Percentiles rank a stretch among this genome's conserved stretches.
phyloP scores from a whole-genome alignment of 2,888 invertebrate genomes.

The Tipula vernalis region DNA sequence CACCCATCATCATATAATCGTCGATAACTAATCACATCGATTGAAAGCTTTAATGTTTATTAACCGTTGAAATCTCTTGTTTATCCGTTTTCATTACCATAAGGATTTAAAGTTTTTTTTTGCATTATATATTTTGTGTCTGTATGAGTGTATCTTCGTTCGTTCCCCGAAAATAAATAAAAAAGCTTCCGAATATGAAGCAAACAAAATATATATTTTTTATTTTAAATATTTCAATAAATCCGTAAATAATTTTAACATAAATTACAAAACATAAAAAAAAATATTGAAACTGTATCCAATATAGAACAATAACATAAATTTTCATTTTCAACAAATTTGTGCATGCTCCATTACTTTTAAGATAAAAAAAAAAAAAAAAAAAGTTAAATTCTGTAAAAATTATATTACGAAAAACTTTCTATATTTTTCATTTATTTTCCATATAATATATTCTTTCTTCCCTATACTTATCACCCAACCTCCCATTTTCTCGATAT shows the following conservation, averaged over 20 bases:
- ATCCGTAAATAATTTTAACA: neutral
- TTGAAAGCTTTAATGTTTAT: neutral
- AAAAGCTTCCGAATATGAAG: neutral
- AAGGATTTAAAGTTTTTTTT: neutral
- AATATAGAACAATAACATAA: neutral
- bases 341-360: neutral
- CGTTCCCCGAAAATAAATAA: neutral
- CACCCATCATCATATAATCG: neutral
- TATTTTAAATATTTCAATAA: neutral
- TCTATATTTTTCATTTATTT: neutral
- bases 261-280: neutral
- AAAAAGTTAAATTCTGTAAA: neutral
- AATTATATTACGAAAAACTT: neutral
- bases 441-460: neutral
- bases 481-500: neutral
- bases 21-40: neutral
- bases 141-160: neutral
- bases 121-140: neutral
- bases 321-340: conserved; percentile 4
- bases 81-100: neutral
- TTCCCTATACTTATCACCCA: neutral
- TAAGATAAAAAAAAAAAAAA: neutral
- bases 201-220: neutral
- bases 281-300: neutral
- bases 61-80: neutral